Base-by-base conservation (phyloP, 92 coral and sea anemone species). In the Pocillopora meandrina region DNA sequence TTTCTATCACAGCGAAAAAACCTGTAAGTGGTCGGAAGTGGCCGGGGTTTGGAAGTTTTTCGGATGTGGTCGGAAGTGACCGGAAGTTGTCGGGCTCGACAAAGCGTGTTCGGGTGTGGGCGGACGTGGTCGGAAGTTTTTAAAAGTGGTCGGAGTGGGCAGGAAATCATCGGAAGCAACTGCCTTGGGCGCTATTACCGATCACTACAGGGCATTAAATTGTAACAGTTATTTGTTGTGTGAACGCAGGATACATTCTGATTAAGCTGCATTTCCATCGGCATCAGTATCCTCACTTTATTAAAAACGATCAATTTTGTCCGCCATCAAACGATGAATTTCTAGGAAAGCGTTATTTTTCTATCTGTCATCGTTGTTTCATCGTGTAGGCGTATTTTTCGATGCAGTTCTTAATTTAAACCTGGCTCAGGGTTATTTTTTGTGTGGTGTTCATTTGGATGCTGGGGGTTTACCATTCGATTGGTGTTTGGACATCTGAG, bases 21-120 rank as follows among this genome's bases (percentile, higher is more conserved):
- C 72, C 16, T 26, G 72, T 36, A 68, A 68, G 72, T 70, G 56
- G 74, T 70, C 74, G 74, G 73, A 31, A 65, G 33, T 11, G 42
- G 33, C 31, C 34, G 71, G 33, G 52, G 52, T 42, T 42, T 42
- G 52, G 52, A 42, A 42, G 52, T 42, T 42, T 42, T 42, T 42
- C 52, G 52, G 52, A 42, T 42, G 72, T 70, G 56, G 74, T 70
- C 74, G 74, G 73, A 31, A 65, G 33, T 11, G 42, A 13, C 31
- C 34, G 71, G 33, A 65, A 42, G 52, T 42, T 42, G 52, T 42
- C 52, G 52, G 52, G 52, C 52, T 3, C 52, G 52, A 42, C 52
- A 42, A 42, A 42, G 52, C 52, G 72, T 70, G 56, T 49, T 70
- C 74, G 74, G 73, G 15, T 19, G 33, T 11, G 42, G 33, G 21